Percentiles rank a stretch among this genome's conserved stretches.
phyloP scores from a whole-genome alignment of 2,888 invertebrate species.

The Oeneis ivallda region DNA sequence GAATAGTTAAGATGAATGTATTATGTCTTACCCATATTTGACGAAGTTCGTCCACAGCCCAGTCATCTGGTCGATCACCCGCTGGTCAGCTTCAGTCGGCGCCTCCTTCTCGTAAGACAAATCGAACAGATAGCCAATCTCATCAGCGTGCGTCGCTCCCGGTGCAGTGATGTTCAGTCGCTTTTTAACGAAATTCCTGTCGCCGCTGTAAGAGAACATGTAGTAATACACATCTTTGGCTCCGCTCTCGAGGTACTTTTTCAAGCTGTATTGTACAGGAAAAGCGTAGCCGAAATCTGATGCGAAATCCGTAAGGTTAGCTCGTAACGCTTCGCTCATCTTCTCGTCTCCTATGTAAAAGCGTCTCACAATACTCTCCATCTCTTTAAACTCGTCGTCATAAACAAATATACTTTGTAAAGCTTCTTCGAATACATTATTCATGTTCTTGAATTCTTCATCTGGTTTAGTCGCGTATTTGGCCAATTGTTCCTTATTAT shows the following conservation, averaged over 20 bases:
- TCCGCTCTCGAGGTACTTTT: constrained; percentile 46
- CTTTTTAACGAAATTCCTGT: constrained; percentile 41
- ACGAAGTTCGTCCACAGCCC: constrained; percentile 61
- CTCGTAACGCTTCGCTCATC: constrained; percentile 31
- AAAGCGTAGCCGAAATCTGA: constrained; percentile 54
- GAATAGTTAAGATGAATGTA: not conserved
- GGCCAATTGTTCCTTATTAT: constrained; percentile 48
- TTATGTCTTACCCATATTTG: constrained; percentile 49
- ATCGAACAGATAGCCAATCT: constrained; percentile 58
- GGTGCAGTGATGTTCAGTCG: constrained; percentile 38
- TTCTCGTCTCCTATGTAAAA: constrained; percentile 38
- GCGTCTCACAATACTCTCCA: constrained; percentile 29
- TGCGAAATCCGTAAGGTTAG: constrained; percentile 47
- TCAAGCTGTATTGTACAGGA: constrained; percentile 51
- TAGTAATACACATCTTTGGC: constrained; percentile 52
- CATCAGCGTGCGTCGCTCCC: constrained; percentile 58
- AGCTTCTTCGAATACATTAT: constrained; percentile 23
- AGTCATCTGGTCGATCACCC: constrained; percentile 55
- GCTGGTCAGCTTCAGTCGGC: constrained; percentile 44
- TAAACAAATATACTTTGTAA: constrained; percentile 27
- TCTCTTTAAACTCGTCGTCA: constrained; percentile 34
- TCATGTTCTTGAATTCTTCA: constrained; percentile 44
- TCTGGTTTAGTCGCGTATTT: constrained; percentile 36
- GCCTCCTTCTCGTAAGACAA: constrained; percentile 34
- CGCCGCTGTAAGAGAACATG: constrained; percentile 53